Percentiles rank a stretch among this genome's conserved stretches.
phyloP scores from a whole-genome alignment of 2,113 vertebrate genomes.

The Rynchops niger region DNA sequence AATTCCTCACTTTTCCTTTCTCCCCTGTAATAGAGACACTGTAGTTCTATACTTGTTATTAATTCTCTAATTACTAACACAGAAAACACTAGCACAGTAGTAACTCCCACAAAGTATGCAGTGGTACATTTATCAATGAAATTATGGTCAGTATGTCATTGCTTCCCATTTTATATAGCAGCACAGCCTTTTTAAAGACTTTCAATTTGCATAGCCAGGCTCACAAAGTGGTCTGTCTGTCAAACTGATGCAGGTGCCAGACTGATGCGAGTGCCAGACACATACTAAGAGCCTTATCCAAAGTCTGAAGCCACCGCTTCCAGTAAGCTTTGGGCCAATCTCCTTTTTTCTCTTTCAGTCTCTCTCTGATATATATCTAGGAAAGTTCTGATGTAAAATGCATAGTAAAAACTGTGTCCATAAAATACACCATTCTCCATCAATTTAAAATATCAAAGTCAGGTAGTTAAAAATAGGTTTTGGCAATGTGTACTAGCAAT shows the following conservation, averaged over 20 bases:
- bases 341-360: not conserved
- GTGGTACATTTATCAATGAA: not conserved
- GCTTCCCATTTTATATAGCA: not conserved
- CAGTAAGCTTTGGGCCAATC: not conserved
- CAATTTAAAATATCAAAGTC: not conserved
- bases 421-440: not conserved
- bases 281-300: slow-evolving; percentile 9
- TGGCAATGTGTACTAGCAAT: not conserved
- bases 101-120: not conserved
- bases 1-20: not conserved
- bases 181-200: not conserved
- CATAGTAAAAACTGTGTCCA: not conserved
- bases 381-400: not conserved
- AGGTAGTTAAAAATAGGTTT: not conserved
- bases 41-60: not conserved
- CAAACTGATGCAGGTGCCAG: slow-evolving; percentile 42
- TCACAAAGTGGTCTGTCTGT: slow-evolving; percentile 58
- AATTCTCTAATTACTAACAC: not conserved
- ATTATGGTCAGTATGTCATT: not conserved
- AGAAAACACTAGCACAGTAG: not conserved
- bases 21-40: not conserved
- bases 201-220: slow-evolving; percentile 19
- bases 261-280: slow-evolving; percentile 36
- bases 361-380: not conserved
- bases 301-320: not conserved